Evolutionary conservation across 1,140 invertebrate species (phyloP), one percentile per base, ranked within the genome.

Genomic region (Bombus fervidus): DNA sequence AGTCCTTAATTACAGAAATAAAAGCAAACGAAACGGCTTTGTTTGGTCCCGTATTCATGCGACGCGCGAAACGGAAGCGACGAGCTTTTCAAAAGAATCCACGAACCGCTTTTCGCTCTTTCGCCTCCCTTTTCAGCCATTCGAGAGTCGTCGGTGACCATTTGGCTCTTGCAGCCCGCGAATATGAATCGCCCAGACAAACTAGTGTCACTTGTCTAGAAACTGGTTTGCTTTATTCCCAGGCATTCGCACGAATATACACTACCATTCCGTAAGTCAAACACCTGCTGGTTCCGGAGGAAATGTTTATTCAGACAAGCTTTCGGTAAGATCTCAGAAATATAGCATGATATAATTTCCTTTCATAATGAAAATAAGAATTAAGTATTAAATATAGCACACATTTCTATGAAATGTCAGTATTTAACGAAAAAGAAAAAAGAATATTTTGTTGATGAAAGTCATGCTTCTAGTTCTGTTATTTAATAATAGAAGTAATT

Each of bases 1-100:
- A 39, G 66, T 72, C n/a, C 66, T 85, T 85, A 85, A 85, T 85
- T 85, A 85, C 37, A 31, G 31, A 64, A 80, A 72, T 80, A 85
- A 85, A 78, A 62, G 41, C n/a, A 18, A 13, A 68, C 72, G 59
- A 34, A 12, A 47, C 59, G 43, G 47, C 74, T 84, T 84, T 84
- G 82, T 79, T 79, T n/a, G 64, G 47, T 15, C 8, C 47, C 4
- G 66, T 47, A 68, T 83, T 80, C 76, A 85, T 43, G 59, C 76
- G 53, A 80, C 64, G 81, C 74, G 81, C 43, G 80, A 82, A 82
- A 34, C 69, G n/a, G 73, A 83, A 68, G 59, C 15, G 57, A 28
- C 59, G 34, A 12, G 74, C 15, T 34, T 71, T 84, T 80, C 47
- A 85, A 80, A 80, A 79, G 66, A 64, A 59, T 28, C 18, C 47